Base-by-base conservation (phyloP, 2,888 invertebrate genomes). In the Microctonus hyperodae region DNA sequence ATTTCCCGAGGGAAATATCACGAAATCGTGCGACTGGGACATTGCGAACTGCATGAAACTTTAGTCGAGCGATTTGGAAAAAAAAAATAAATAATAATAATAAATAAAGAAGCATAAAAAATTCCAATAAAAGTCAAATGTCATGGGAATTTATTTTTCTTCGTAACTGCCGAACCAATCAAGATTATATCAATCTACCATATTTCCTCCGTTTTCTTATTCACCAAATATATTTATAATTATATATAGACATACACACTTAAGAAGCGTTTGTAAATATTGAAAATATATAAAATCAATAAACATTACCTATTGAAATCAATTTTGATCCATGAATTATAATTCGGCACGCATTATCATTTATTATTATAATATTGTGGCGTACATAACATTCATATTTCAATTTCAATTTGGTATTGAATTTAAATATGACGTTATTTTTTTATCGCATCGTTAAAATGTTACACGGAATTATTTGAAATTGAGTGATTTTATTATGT, bases 1-100 rank as follows among this genome's bases (percentile, higher is more conserved):
- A 1, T 25, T 65, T 72, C 81, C 73, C 79, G 33, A 64, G 82
- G 81, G 82, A 83, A 83, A 83, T 81, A 82, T 81, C 78, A 79
- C 75, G 71, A 67, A 78, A 78, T 78, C 76, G 74, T 69, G 73
- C 72, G 73, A 78, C 76, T 72, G 70, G 74, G 74, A 76, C 73
- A 71, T 70, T 73, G 72, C 72, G 71, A 73, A 73, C 70, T 70
- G 70, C 74, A 73, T 72, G 74, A 76, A 80, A 81, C 79, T 80
- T 80, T 78, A 77, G 70, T 73, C 74, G 75, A 35, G 28, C 25
- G 57, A 48, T 23, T 48, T 37, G 62, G n/a, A 16, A 16, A 64
- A 53, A 59, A 67, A 60, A 23, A 33, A n/a, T n/a, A 58, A 63
- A 16, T 28, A 44, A 28, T 28, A 28, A n/a, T n/a, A 28, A 28